phyloP scores from a whole-genome alignment of 2,797 vertebrate genomes.

The Orientallactaga sibirica region DNA sequence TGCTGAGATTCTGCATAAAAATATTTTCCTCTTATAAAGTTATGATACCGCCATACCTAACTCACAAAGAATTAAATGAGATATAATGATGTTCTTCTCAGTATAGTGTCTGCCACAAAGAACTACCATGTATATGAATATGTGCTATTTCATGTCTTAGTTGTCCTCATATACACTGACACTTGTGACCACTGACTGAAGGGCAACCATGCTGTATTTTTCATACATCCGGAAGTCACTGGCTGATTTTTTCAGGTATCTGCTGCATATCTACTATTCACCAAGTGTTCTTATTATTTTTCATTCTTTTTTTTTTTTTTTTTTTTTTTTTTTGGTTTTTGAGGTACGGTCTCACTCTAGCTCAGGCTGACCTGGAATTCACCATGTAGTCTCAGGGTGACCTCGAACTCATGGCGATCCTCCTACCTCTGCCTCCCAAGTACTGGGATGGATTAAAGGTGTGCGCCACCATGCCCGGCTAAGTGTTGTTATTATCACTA shows the following conservation, averaged over 20 bases:
- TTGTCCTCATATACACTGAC: slow-evolving; percentile 13
- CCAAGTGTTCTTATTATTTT: background rate
- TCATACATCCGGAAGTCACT: slow-evolving; percentile 28
- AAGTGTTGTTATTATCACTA: background rate
- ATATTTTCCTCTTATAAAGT: slow-evolving; percentile 33
- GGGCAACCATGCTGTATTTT: background rate
- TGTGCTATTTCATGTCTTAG: slow-evolving; percentile 43
- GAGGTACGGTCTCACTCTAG: too few relatives aligned
- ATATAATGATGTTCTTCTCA: slow-evolving; percentile 36
- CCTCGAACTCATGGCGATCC: too few relatives aligned
- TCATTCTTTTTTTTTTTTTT: too few relatives aligned
- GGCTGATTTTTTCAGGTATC: slow-evolving; percentile 24
- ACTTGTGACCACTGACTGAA: slow-evolving; percentile 55
- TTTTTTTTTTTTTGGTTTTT: too few relatives aligned
- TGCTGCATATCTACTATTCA: background rate
- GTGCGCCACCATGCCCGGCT: too few relatives aligned
- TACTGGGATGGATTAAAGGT: too few relatives aligned
- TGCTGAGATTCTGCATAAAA: background rate
- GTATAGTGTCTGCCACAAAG: background rate
- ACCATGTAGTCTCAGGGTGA: too few relatives aligned
- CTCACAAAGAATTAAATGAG: slow-evolving; percentile 56
- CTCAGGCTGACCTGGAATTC: too few relatives aligned
- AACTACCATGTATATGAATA: slow-evolving; percentile 29
- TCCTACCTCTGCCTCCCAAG: too few relatives aligned
- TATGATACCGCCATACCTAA: slow-evolving; percentile 22